These are phyloP conservation scores for Odontocerum albicorne DNA, from an alignment of 2,888 invertebrate species.

Conservation along the genomic window DNA sequence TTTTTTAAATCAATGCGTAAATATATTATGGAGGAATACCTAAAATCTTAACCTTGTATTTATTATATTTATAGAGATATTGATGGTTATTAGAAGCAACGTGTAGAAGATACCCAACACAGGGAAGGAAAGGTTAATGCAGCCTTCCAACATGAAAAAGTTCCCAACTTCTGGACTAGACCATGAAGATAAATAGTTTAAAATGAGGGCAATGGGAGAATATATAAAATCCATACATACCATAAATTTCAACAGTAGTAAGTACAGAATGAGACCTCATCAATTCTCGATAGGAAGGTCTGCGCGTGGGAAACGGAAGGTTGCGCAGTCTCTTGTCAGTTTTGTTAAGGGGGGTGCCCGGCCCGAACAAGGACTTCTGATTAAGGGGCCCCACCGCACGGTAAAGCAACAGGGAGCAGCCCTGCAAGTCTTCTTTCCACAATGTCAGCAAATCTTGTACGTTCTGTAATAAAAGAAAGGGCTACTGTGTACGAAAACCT, in stretches of 20 bases:
- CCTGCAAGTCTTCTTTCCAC: constrained; percentile 68
- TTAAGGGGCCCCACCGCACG: constrained; percentile 75
- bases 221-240: constrained; percentile 47
- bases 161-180: too few relatives aligned
- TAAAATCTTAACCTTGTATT: too few relatives aligned
- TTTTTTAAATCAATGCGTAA: too few relatives aligned
- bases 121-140: too few relatives aligned
- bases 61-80: too few relatives aligned
- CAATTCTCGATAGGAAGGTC: constrained; percentile 81
- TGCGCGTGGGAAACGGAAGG: constrained; percentile 80
- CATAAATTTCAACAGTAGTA: constrained; percentile 66
- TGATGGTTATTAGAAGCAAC: too few relatives aligned
- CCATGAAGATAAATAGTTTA: background rate
- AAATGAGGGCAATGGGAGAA: too few relatives aligned
- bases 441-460: constrained; percentile 68
- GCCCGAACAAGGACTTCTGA: constrained; percentile 74
- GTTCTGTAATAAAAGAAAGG: constrained; percentile 62
- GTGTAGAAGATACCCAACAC: too few relatives aligned
- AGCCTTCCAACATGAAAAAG: too few relatives aligned
- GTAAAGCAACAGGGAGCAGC: constrained; percentile 73
- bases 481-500: too few relatives aligned
- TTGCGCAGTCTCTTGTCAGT: constrained; percentile 65
- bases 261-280: constrained; percentile 72
- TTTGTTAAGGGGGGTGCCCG: constrained; percentile 66
- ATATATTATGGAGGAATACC: too few relatives aligned